Percentiles rank a stretch among this genome's conserved stretches.
Evolutionary conservation across 2,113 vertebrate species (phyloP).

Genomic region (Cyanistes caeruleus): DNA sequence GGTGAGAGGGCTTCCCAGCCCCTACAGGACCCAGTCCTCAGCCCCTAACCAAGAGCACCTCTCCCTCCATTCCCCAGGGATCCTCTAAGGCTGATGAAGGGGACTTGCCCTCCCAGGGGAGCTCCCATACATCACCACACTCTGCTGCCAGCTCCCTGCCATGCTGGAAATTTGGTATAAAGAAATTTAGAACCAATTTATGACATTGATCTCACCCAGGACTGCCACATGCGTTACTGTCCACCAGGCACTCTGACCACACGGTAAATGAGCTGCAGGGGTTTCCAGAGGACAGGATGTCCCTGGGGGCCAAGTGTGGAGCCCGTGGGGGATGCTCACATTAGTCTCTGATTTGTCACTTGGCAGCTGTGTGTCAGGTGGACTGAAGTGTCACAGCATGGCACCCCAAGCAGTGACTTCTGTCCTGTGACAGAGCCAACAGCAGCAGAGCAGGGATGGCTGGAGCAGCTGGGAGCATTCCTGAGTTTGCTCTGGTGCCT

Average conservation of each 20-base stretch:
- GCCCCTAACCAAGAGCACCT: not conserved
- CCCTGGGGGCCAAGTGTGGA: accelerated
- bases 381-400: accelerated
- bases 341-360: not conserved
- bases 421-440: not conserved
- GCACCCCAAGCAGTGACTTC: accelerated
- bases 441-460: not conserved
- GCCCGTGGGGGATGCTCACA: accelerated
- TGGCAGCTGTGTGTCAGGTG: accelerated
- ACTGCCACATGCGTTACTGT: not conserved
- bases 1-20: not conserved
- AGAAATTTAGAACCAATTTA: not conserved
- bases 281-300: not conserved
- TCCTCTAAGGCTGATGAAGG: not conserved
- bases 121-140: not conserved
- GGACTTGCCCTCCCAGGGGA: not conserved
- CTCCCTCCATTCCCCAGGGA: not conserved
- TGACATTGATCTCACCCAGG: accelerated
- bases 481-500: not conserved
- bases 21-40: not conserved
- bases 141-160: accelerated
- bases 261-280: not conserved
- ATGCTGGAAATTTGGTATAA: not conserved
- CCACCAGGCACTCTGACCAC: accelerated
- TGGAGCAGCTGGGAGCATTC: not conserved